Evolutionary conservation across 23 tunicate species (phyloP).

Genomic region (Botrylloides violaceus): DNA sequence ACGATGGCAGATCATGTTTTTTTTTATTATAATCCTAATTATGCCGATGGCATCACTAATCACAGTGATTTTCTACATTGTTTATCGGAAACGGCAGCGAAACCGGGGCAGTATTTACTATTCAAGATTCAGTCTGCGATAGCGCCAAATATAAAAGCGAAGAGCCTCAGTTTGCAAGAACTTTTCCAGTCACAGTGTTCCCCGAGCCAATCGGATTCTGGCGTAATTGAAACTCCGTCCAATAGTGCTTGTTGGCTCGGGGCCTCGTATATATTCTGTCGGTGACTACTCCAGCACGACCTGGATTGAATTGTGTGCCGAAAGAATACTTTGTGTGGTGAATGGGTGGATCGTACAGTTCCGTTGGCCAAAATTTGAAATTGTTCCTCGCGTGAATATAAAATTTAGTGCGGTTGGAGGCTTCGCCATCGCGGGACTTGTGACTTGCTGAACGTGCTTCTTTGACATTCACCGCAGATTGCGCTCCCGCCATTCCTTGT

Average conservation of each 20-base stretch:
- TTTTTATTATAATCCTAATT: too few relatives aligned
- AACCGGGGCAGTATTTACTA: too few relatives aligned
- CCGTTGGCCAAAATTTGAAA: constrained; percentile 76
- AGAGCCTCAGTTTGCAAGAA: constrained; percentile 26
- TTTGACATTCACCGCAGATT: background rate
- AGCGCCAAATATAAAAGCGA: too few relatives aligned
- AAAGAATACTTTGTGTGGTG: constrained; percentile 70
- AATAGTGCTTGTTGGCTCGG: constrained; percentile 68
- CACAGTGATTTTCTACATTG: too few relatives aligned
- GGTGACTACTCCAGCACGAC: constrained; percentile 67
- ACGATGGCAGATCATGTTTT: too few relatives aligned
- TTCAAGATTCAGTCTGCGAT: too few relatives aligned
- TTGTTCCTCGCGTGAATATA: constrained; percentile 84
- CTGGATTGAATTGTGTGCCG: constrained; percentile 69
- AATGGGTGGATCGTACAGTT: constrained; percentile 44
- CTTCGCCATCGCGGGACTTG: background rate
- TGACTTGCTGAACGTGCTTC: background rate
- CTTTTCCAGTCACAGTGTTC: constrained; percentile 50
- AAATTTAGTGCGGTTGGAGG: constrained; percentile 54
- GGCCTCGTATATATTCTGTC: constrained; percentile 80
- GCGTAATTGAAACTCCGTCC: constrained; percentile 73
- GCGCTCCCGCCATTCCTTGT: background rate
- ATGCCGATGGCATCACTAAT: too few relatives aligned
- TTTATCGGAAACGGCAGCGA: too few relatives aligned
- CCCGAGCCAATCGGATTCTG: constrained; percentile 91